A percentile compares a stretch with the other conserved stretches of the same genome.
These are phyloP conservation scores for Coregonus sp. DNA, from an alignment of 2,797 vertebrate species.

Conservation along the genomic window DNA sequence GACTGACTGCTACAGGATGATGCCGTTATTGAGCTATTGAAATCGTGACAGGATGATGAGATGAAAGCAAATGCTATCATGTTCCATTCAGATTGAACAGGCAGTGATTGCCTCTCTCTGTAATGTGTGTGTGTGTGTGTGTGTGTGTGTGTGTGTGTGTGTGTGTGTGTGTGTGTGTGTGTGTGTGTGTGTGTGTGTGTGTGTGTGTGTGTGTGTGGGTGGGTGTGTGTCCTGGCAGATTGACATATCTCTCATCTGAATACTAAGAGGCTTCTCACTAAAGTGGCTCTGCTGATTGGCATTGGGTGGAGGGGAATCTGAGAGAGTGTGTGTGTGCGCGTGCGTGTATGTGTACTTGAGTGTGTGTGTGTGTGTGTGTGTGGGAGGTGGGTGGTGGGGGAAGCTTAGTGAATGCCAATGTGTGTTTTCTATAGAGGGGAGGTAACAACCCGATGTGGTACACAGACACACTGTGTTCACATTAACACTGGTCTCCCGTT, in stretches of 20 bases:
- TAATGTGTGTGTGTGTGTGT: background rate
- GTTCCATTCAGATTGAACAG: conserved; percentile 44
- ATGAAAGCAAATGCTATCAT: conserved; percentile 48
- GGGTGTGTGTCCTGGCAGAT: background rate
- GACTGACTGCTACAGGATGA: background rate
- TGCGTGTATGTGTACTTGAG: conserved; percentile 28
- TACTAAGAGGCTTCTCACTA: conserved; percentile 63
- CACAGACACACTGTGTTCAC: conserved; percentile 52
- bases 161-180: background rate
- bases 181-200: conserved; percentile 41
- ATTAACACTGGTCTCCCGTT: conserved; percentile 57
- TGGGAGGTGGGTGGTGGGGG: conserved; percentile 15
- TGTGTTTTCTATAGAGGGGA: conserved; percentile 47
- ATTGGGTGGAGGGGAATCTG: conserved; percentile 53
- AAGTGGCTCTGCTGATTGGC: conserved; percentile 65
- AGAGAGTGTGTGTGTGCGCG: conserved; percentile 31
- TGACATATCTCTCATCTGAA: conserved; percentile 57
- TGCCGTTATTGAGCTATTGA: background rate
- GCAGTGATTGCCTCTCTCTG: conserved; percentile 45
- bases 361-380: conserved; percentile 49
- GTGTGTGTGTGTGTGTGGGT: no score
- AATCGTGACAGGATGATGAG: conserved; percentile 21
- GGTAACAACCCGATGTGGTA: conserved; percentile 58
- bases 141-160: background rate
- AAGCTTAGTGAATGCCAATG: conserved; percentile 62